Conservation (phyloP, 2,113 vertebrate species). For the Charadrius vociferus region DNA sequence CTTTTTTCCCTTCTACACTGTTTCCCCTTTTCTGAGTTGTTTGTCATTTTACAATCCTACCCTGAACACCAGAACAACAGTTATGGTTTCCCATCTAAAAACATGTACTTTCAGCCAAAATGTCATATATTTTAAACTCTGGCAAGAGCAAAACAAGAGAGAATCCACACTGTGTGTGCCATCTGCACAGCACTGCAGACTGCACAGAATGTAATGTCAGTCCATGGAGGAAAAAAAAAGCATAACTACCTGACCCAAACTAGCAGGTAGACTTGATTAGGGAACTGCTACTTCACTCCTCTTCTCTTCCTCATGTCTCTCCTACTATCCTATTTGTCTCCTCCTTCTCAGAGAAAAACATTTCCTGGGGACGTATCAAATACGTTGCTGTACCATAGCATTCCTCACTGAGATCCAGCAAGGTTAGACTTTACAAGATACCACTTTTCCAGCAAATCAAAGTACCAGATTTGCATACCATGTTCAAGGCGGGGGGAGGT, state of each 20-base stretch:
- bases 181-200: background rate
- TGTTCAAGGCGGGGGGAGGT: accelerated
- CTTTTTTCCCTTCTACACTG: background rate
- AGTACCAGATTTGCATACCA: background rate
- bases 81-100: background rate
- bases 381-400: background rate
- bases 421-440: background rate
- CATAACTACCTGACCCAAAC: background rate
- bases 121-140: background rate
- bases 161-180: background rate
- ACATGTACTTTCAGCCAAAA: background rate
- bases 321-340: background rate
- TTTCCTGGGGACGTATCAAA: background rate
- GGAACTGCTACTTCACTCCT: background rate
- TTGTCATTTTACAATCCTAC: background rate
- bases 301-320: background rate
- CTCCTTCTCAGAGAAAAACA: background rate
- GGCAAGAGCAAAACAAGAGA: background rate
- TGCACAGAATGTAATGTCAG: background rate
- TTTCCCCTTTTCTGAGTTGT: background rate
- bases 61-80: background rate
- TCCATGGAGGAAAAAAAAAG: background rate
- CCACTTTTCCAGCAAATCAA: background rate
- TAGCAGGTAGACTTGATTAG: background rate
- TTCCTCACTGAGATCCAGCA: background rate